A percentile compares a stretch with the other conserved stretches of the same genome.
Evolutionary conservation across 1,140 invertebrate species (phyloP).

Genomic region (Zaprionus capensis): DNA sequence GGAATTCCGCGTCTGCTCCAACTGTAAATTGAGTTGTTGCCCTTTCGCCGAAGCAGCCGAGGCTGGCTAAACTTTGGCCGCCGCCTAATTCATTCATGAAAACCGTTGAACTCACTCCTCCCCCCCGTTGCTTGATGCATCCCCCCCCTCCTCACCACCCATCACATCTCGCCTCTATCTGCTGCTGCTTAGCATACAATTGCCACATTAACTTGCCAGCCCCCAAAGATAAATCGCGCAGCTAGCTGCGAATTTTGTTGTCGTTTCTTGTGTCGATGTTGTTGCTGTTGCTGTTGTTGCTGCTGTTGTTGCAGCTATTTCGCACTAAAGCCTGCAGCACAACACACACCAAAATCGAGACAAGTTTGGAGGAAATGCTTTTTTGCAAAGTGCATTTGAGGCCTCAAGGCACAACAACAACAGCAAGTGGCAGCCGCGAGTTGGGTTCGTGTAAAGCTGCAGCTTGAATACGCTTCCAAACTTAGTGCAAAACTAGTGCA

Average conservation of each 20-base stretch:
- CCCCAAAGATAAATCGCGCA: slow-evolving; percentile 75
- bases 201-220: slow-evolving; percentile 80
- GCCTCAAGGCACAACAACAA: slow-evolving; percentile 55
- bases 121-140: slow-evolving; percentile 10
- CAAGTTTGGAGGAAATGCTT: slow-evolving; percentile 79
- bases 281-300: slow-evolving; percentile 52
- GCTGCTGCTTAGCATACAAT: slow-evolving; percentile 77
- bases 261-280: slow-evolving; percentile 22
- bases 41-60: slow-evolving; percentile 58
- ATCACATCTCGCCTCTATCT: not conserved
- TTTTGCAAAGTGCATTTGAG: slow-evolving; percentile 81
- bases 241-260: slow-evolving; percentile 51
- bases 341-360: slow-evolving; percentile 72
- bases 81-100: slow-evolving; percentile 79
- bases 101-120: slow-evolving; percentile 59
- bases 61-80: slow-evolving; percentile 68
- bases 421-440: slow-evolving; percentile 8
- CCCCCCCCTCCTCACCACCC: not conserved
- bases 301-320: slow-evolving; percentile 57
- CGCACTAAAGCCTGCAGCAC: slow-evolving; percentile 69
- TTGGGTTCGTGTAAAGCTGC: not conserved
- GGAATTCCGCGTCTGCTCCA: slow-evolving; percentile 57
- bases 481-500: too few species aligned
- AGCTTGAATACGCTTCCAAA: slow-evolving; percentile 21
- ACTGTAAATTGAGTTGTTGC: slow-evolving; percentile 83